Conservation (phyloP, 2,888 invertebrate genomes). For the Tetragonula carbonaria region DNA sequence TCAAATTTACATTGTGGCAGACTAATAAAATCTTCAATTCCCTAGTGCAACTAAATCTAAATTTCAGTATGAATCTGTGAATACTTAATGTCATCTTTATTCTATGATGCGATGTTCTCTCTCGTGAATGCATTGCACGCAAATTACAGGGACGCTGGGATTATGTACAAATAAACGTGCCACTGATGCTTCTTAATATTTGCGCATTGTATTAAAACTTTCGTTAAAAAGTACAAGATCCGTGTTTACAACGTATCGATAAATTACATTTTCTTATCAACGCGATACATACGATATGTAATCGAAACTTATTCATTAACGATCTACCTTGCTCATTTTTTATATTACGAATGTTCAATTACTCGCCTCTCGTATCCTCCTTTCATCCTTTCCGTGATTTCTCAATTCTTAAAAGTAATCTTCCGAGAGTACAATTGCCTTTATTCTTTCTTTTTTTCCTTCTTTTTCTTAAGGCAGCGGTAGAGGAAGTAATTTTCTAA, state of each 20-base stretch:
- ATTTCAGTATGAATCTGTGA: not conserved
- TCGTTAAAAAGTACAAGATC: not conserved
- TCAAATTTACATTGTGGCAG: not conserved
- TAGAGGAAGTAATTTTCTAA: not conserved
- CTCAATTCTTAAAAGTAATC: too few relatives aligned
- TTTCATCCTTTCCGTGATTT: too few relatives aligned
- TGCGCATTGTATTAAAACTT: not conserved
- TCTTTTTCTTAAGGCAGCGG: not conserved
- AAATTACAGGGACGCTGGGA: not conserved
- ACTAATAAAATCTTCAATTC: not conserved
- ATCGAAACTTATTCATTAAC: not conserved
- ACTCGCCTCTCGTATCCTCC: too few relatives aligned
- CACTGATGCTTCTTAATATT: not conserved
- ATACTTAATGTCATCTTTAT: not conserved
- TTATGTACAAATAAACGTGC: not conserved
- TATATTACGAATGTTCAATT: too few relatives aligned
- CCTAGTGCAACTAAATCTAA: not conserved
- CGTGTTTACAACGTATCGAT: not conserved
- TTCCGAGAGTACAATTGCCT: not conserved
- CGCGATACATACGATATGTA: not conserved
- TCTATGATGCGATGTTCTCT: not conserved
- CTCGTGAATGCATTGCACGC: not conserved
- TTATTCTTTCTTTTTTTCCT: not conserved
- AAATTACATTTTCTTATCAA: not conserved
- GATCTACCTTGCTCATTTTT: not conserved